These are phyloP conservation scores for Chaetoderma sp. DNA, from an alignment of 2,888 invertebrate species.

Conservation along the genomic window DNA sequence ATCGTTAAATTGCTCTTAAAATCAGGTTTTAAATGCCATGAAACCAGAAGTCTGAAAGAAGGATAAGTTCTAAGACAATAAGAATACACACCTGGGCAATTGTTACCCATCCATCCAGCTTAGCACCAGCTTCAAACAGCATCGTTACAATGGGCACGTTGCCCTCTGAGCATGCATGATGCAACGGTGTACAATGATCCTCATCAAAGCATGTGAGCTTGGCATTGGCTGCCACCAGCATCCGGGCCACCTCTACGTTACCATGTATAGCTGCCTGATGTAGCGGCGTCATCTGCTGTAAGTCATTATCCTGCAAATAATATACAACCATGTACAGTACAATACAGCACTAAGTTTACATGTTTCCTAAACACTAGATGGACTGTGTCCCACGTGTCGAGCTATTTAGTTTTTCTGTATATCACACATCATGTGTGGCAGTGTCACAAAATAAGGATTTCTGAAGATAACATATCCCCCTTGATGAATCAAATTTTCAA, in stretches of 20 bases:
- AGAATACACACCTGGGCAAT: conserved; percentile 57
- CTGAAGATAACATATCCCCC: conserved; percentile 40
- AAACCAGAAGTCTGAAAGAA: too few relatives aligned
- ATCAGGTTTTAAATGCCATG: too few relatives aligned
- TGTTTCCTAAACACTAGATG: background rate
- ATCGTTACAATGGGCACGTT: conserved; percentile 71
- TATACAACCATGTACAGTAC: background rate
- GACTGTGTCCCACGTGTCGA: too few relatives aligned
- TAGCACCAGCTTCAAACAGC: conserved; percentile 77
- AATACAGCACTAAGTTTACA: background rate
- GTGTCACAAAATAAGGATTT: too few relatives aligned
- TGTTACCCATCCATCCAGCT: conserved; percentile 72
- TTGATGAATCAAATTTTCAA: background rate
- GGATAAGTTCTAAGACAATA: too few relatives aligned
- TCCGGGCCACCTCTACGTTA: conserved; percentile 54
- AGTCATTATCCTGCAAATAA: conserved; percentile 75
- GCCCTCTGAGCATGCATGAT: conserved; percentile 84
- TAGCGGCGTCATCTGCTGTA: conserved; percentile 81
- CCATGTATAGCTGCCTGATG: conserved; percentile 70
- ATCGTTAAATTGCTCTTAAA: too few relatives aligned
- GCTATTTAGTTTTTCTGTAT: too few relatives aligned
- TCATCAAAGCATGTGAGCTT: conserved; percentile 70
- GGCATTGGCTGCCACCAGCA: conserved; percentile 76
- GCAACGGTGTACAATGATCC: conserved; percentile 78
- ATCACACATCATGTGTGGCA: too few relatives aligned